Conservation (phyloP, 2,113 vertebrate genomes). For the Pelmatolapia mariae region DNA sequence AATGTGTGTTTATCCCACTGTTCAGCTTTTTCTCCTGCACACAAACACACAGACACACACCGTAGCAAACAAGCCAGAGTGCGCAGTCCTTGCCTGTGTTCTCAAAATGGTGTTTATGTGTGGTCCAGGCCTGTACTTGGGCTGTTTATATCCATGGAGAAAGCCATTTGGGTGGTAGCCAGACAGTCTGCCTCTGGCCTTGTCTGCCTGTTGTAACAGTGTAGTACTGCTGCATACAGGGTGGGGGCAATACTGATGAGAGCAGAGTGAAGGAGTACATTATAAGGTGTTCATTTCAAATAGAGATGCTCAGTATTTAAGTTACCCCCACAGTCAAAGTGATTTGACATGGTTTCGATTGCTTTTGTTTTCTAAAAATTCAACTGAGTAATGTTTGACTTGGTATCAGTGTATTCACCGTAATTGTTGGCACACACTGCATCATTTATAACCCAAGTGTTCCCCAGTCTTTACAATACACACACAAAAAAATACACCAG, state of each 20-base stretch:
- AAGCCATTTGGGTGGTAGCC: constrained; percentile 63
- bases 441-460: background rate
- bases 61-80: background rate
- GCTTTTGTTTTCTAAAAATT: background rate
- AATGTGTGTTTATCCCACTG: constrained; percentile 22
- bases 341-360: background rate
- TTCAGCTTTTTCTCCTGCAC: background rate
- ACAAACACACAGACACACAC: background rate
- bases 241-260: constrained; percentile 36
- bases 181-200: constrained; percentile 56
- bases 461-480: background rate
- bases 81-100: background rate
- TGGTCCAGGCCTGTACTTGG: constrained; percentile 43
- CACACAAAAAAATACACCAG: background rate
- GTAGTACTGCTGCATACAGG: background rate
- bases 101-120: constrained; percentile 62
- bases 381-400: background rate
- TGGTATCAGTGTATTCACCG: background rate
- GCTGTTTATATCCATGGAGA: constrained; percentile 68
- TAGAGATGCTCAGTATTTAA: background rate
- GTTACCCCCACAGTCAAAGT: background rate
- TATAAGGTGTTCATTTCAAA: background rate
- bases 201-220: constrained; percentile 33
- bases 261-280: background rate
- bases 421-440: background rate